Evolutionary conservation across 2,888 invertebrate genomes (phyloP).

Genomic region (Drosophila longiperda): DNA sequence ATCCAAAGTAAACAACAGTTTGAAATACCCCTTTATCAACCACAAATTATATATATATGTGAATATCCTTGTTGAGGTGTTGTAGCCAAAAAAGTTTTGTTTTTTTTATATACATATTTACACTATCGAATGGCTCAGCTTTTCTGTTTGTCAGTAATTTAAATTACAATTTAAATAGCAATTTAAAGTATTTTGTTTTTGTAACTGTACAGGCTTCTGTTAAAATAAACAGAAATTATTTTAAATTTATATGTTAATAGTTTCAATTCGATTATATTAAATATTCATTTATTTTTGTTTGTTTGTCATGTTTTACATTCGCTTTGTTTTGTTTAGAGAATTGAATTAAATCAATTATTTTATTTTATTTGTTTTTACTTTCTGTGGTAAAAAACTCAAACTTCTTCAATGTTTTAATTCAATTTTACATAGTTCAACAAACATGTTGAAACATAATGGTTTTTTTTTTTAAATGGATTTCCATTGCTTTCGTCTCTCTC

Average conservation of each 20-base stretch:
- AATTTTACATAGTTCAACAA: not conserved
- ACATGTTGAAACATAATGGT: not conserved
- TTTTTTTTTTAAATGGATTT: constrained; percentile 1
- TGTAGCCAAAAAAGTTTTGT: not conserved
- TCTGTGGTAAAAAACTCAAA: not conserved
- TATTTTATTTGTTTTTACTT: not conserved
- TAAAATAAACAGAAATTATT: constrained; percentile 23
- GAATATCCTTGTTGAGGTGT: not conserved
- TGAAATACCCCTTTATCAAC: not conserved
- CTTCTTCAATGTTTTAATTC: not conserved
- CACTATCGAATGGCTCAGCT: not conserved
- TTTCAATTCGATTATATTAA: constrained; percentile 1
- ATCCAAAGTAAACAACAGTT: not conserved
- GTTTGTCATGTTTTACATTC: not conserved
- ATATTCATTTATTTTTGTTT: constrained; percentile 1
- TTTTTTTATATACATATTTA: not conserved
- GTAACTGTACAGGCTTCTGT: not conserved
- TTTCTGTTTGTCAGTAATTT: constrained; percentile 3
- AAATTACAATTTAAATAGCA: constrained; percentile 12
- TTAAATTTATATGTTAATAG: constrained; percentile 6
- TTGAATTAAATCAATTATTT: not conserved
- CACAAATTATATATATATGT: not conserved
- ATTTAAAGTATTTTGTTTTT: not conserved
- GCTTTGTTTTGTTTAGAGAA: not conserved
- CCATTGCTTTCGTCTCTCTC: not conserved